Evolutionary conservation across 2,888 invertebrate genomes (phyloP).

Genomic region (Dioctria rufipes): DNA sequence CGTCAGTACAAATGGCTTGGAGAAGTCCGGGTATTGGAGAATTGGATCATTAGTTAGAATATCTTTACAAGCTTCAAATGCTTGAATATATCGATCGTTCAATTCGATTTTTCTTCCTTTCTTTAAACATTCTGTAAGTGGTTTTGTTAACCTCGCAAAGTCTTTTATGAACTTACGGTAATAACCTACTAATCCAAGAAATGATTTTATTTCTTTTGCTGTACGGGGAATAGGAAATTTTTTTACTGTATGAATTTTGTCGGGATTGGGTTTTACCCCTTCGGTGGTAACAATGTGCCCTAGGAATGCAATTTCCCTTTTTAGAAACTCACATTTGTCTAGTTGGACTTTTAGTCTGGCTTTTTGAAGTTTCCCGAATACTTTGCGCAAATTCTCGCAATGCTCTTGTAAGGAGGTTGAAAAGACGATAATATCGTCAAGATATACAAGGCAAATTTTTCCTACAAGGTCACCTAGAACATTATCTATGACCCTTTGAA

Average conservation of each 20-base stretch:
- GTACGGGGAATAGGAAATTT: slow-evolving; percentile 62
- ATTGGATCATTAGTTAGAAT: too few species aligned
- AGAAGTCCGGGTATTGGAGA: too few species aligned
- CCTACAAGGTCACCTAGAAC: too few species aligned
- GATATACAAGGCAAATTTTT: slow-evolving; percentile 61
- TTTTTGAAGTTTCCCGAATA: slow-evolving; percentile 52
- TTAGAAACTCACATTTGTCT: slow-evolving; percentile 62
- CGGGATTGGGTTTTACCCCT: slow-evolving; percentile 64
- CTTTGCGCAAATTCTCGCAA: slow-evolving; percentile 59
- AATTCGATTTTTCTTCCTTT: too few species aligned
- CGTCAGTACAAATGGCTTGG: too few species aligned
- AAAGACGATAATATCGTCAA: slow-evolving; percentile 63
- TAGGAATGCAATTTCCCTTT: slow-evolving; percentile 63
- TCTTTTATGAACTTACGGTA: too few species aligned
- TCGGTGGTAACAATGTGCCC: slow-evolving; percentile 65
- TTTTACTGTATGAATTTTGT: slow-evolving; percentile 62
- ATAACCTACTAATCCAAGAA: slow-evolving; percentile 55
- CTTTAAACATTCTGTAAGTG: too few species aligned
- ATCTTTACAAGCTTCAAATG: too few species aligned
- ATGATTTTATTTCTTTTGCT: slow-evolving; percentile 62
- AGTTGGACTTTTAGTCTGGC: slow-evolving; percentile 61
- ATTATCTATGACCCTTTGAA: slow-evolving; percentile 31
- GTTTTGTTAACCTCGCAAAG: too few species aligned
- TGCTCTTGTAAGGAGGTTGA: slow-evolving; percentile 61
- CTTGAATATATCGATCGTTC: too few species aligned